These are phyloP conservation scores for Galeruca laticollis DNA, from an alignment of 2,888 invertebrate genomes.

Conservation along the genomic window DNA sequence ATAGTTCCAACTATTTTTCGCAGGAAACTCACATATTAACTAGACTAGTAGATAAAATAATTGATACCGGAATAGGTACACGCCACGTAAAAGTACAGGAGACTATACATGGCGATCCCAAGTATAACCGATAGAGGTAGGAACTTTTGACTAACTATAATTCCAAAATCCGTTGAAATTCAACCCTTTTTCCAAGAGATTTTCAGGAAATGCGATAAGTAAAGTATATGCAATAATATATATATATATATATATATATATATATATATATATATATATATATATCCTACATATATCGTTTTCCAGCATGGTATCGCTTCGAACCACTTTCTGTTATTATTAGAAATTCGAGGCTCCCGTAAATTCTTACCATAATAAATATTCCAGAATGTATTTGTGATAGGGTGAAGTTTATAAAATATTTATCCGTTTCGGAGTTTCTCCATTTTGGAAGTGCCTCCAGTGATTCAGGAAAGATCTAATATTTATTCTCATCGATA, in stretches of 20 bases:
- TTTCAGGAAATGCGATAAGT: background rate
- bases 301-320: constrained; percentile 26
- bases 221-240: background rate
- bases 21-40: too few species aligned
- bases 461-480: constrained; percentile 32
- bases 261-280: too few species aligned
- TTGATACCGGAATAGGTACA: too few species aligned
- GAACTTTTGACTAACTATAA: too few species aligned
- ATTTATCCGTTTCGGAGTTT: constrained; percentile 41
- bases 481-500: constrained; percentile 35
- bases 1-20: too few species aligned
- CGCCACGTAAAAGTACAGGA: too few species aligned
- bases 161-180: too few species aligned
- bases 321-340: constrained; percentile 38
- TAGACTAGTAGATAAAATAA: too few species aligned
- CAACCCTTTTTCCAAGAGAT: background rate
- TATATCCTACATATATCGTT: constrained; percentile 17
- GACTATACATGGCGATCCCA: too few species aligned
- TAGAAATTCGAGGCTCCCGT: constrained; percentile 37
- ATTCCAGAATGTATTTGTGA: constrained; percentile 42
- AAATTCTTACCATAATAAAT: constrained; percentile 46
- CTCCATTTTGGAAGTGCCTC: constrained; percentile 31
- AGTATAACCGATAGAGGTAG: too few species aligned
- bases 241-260: constrained; percentile 2
- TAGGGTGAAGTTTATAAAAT: constrained; percentile 41